Conservation (phyloP, 2,797 vertebrate species). For the Rhinophrynus dorsalis region DNA sequence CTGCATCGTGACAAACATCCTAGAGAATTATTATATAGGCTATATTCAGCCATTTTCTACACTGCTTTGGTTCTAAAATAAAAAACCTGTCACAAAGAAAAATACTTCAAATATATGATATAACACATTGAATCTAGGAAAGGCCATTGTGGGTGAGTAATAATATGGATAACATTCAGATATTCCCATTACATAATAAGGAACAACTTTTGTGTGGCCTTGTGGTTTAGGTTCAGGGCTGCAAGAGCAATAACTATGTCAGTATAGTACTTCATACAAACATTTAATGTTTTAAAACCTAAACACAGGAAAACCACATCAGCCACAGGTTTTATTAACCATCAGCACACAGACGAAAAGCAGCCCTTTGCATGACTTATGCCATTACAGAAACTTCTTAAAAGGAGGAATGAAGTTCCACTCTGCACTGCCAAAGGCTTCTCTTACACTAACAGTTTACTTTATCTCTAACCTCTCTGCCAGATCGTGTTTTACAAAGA, state of each 20-base stretch:
- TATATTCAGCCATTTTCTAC: too few species aligned
- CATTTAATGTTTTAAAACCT: slow-evolving; percentile 50
- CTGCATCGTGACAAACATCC: too few species aligned
- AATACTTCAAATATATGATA: too few species aligned
- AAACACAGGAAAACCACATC: slow-evolving; percentile 59
- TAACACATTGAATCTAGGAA: too few species aligned
- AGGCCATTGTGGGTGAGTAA: too few species aligned
- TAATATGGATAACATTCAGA: too few species aligned
- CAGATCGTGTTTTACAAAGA: slow-evolving; percentile 52
- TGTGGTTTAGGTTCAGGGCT: slow-evolving; percentile 29
- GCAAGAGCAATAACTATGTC: slow-evolving; percentile 50
- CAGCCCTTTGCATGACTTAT: slow-evolving; percentile 34
- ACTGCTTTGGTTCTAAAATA: too few species aligned
- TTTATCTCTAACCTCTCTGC: slow-evolving; percentile 46
- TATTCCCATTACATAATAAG: neutral
- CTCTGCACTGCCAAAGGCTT: slow-evolving; percentile 30
- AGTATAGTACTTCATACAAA: slow-evolving; percentile 48
- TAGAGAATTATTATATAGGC: too few species aligned
- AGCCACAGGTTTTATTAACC: slow-evolving; percentile 54
- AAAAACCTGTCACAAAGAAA: too few species aligned
- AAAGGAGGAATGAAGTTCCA: slow-evolving; percentile 11
- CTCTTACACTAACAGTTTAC: slow-evolving; percentile 51
- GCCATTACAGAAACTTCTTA: slow-evolving; percentile 28
- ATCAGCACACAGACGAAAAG: slow-evolving; percentile 55
- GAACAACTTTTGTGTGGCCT: slow-evolving; percentile 25